phyloP scores from a whole-genome alignment of 2,113 vertebrate genomes.

The Cacatua alba region DNA sequence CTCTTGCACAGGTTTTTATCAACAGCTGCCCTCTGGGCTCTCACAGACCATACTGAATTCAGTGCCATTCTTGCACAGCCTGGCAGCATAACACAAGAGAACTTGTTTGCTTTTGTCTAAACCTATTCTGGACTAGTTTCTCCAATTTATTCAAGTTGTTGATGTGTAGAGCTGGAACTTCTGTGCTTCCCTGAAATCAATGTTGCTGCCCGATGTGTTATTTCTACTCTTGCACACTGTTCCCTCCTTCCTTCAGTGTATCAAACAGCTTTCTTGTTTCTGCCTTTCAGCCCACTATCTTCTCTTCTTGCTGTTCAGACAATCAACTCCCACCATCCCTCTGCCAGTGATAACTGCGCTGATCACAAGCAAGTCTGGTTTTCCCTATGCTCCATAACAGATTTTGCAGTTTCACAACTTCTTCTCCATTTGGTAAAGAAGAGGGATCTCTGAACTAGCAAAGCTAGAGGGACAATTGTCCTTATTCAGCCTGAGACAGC shows the following conservation, averaged over 20 bases:
- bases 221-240: not conserved
- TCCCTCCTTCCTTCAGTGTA: not conserved
- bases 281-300: not conserved
- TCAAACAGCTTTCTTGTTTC: not conserved
- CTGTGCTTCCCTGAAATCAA: not conserved
- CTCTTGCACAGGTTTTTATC: not conserved
- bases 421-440: not conserved
- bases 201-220: not conserved
- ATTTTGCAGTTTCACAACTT: not conserved
- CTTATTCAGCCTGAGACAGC: not conserved
- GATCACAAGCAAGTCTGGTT: not conserved
- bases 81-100: not conserved
- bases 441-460: not conserved
- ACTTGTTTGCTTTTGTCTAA: not conserved
- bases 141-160: not conserved
- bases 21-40: not conserved
- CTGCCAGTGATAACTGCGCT: not conserved
- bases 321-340: slow-evolving; percentile 29
- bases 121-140: not conserved
- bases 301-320: slow-evolving; percentile 7
- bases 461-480: not conserved
- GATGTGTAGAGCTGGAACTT: not conserved
- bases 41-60: not conserved
- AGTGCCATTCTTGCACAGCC: not conserved
- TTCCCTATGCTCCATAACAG: not conserved